Conservation (phyloP, 2,113 vertebrate genomes). For the Phrynosoma platyrhinos region DNA sequence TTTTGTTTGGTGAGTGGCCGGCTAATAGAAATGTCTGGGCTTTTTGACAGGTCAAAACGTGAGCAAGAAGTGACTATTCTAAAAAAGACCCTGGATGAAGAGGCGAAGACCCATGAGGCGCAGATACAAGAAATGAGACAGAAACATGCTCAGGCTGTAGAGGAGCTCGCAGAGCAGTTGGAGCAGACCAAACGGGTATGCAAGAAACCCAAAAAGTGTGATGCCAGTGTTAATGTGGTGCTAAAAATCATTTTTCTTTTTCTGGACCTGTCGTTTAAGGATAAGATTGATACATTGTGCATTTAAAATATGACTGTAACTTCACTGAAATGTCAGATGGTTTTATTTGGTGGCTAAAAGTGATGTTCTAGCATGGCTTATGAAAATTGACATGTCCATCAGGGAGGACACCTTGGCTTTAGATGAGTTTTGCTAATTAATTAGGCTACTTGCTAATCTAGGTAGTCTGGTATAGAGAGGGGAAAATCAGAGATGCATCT, state of each 20-base stretch:
- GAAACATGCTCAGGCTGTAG: slow-evolving; percentile 93
- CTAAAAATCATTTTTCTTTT: not conserved
- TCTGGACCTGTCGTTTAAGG: not conserved
- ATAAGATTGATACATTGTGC: not conserved
- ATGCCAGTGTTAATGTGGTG: not conserved
- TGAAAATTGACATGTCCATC: not conserved
- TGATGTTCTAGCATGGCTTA: not conserved
- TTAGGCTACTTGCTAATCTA: not conserved
- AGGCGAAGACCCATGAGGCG: slow-evolving; percentile 89
- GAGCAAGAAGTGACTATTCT: slow-evolving; percentile 94
- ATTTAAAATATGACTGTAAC: not conserved
- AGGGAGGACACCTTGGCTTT: not conserved
- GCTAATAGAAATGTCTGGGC: slow-evolving; percentile 19
- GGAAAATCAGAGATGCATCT: too few relatives aligned
- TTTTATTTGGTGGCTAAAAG: not conserved
- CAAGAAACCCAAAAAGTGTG: not conserved
- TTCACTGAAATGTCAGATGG: not conserved
- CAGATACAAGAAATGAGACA: slow-evolving; percentile 93
- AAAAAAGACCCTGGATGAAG: slow-evolving; percentile 93
- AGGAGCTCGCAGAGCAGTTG: slow-evolving; percentile 95
- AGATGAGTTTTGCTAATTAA: not conserved
- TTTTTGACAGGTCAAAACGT: slow-evolving; percentile 86
- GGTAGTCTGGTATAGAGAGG: not conserved
- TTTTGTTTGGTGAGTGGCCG: not conserved
- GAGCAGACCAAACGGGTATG: slow-evolving; percentile 95